Base-by-base conservation (phyloP, 2,113 vertebrate species). In the Loxodonta africana region DNA sequence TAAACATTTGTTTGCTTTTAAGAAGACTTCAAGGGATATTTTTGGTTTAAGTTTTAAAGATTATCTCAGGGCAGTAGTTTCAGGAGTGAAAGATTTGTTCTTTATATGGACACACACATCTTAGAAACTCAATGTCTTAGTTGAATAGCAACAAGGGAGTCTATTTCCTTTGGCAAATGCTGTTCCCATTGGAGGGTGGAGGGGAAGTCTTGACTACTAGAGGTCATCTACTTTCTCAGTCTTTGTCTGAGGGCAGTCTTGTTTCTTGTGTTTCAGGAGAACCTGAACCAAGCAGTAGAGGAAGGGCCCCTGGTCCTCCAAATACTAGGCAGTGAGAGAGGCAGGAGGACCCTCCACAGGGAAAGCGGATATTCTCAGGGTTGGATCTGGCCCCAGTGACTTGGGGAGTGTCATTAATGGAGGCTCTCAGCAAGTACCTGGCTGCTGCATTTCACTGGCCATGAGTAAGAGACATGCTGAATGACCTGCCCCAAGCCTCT, bases 61-160 rank as follows among this genome's bases (percentile, higher is more conserved):
- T 74, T 74, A 74, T 74, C 20, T 41, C 17, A 74, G 37, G 37
- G 73, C 37, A 74, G 21, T 10, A 41, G 37, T 74, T 74, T 23
- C 37, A 41, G 37, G 20, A 8, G 73, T 41, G 74, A 67, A 90
- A 78, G 53, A 46, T 73, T 63, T 91, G 76, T 83, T 92, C 28
- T 95, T 53, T 88, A 5, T 83, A 60, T 92, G 71, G 53, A 71
- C n/a, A 76, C 15, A 71, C 30, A 76, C 15, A 80, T 74, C 18
- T 44, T 73, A 78, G 33, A 96, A 30, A 53, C 60, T 94, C 18
- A 14, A 37, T 62, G 67, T 88, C 33, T 88, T 85, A 60, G 65
- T 83, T 97, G 84, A 93, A 51, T 95, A 81, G 85, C 69, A 92
- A 41, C 60, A 90, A 96, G 26, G 25, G 60, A 94, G 78, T 95